These are phyloP conservation scores for Scortum barcoo DNA, from an alignment of 2,113 vertebrate genomes.

Conservation along the genomic window DNA sequence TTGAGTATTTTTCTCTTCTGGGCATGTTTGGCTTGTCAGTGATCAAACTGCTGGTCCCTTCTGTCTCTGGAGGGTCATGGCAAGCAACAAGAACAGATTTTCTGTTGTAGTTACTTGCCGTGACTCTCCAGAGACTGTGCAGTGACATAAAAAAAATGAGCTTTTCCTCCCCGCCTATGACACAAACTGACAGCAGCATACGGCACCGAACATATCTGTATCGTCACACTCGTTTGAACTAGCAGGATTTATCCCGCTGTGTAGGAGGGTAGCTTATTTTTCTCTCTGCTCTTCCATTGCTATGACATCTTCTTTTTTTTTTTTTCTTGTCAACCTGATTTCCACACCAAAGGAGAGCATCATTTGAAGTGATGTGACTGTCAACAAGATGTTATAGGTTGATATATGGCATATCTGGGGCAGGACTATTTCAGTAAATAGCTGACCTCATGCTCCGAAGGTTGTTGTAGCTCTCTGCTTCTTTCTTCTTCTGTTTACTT, in stretches of 20 bases:
- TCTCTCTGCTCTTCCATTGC: background rate
- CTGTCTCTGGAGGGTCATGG: too few species aligned
- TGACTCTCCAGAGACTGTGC: background rate
- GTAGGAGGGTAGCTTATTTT: background rate
- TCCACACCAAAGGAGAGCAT: background rate
- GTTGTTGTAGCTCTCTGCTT: background rate
- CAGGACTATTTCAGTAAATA: background rate
- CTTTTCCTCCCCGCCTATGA: background rate
- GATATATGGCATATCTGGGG: background rate
- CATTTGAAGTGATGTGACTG: background rate
- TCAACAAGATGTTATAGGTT: constrained; percentile 5
- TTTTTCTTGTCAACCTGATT: background rate
- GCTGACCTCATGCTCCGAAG: background rate
- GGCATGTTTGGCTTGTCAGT: background rate
- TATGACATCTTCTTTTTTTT: background rate
- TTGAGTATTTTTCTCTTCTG: background rate
- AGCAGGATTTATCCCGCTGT: background rate
- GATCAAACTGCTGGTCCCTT: background rate
- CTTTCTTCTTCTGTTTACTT: background rate
- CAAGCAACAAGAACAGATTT: background rate
- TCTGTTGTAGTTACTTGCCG: background rate
- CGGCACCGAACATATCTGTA: background rate
- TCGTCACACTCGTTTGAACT: constrained; percentile 1
- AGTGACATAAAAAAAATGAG: background rate
- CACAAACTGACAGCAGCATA: background rate